These are phyloP conservation scores for Drosophila sordidula DNA, from an alignment of 2,888 invertebrate species.

Conservation along the genomic window DNA sequence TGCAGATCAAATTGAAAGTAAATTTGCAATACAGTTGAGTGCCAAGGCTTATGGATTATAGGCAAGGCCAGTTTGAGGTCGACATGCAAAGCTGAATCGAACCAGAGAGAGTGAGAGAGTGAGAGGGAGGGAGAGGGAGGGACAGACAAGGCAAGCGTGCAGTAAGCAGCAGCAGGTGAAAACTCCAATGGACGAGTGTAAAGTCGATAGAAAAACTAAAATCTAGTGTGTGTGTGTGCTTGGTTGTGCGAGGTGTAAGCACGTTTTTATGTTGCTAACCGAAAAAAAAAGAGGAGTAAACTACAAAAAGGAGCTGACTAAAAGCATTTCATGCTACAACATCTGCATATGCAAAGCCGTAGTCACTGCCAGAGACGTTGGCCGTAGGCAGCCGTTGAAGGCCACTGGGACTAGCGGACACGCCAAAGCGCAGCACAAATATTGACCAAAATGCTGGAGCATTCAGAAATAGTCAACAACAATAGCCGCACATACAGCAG, in stretches of 20 bases:
- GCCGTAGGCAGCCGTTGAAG: conserved; percentile 3
- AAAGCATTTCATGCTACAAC: conserved; percentile 63
- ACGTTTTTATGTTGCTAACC: conserved; percentile 75
- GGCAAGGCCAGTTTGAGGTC: conserved; percentile 35
- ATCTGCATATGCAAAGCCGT: conserved; percentile 57
- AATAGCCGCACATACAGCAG: conserved; percentile 32
- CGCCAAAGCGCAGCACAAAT: conserved; percentile 70
- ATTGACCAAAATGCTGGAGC: conserved; percentile 71
- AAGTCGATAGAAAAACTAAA: conserved; percentile 33
- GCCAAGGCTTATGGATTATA: conserved; percentile 40
- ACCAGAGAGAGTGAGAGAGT: conserved; percentile 1
- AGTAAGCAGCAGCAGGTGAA: conserved; percentile 41
- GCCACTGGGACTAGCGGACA: conserved; percentile 24
- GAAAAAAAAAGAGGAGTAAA: conserved; percentile 26
- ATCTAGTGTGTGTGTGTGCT: conserved; percentile 26
- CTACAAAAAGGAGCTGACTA: conserved; percentile 34
- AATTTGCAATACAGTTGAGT: conserved; percentile 42
- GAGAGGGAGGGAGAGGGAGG: neutral
- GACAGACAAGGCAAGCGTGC: conserved; percentile 14
- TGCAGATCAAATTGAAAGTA: conserved; percentile 51
- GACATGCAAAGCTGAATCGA: conserved; percentile 59
- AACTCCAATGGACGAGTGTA: conserved; percentile 33
- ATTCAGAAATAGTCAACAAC: conserved; percentile 63
- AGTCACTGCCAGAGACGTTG: conserved; percentile 6
- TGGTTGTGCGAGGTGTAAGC: conserved; percentile 65